These are phyloP conservation scores for Hapalemur alaotrensis DNA, from an alignment of 2,797 vertebrate species.

Conservation along the genomic window DNA sequence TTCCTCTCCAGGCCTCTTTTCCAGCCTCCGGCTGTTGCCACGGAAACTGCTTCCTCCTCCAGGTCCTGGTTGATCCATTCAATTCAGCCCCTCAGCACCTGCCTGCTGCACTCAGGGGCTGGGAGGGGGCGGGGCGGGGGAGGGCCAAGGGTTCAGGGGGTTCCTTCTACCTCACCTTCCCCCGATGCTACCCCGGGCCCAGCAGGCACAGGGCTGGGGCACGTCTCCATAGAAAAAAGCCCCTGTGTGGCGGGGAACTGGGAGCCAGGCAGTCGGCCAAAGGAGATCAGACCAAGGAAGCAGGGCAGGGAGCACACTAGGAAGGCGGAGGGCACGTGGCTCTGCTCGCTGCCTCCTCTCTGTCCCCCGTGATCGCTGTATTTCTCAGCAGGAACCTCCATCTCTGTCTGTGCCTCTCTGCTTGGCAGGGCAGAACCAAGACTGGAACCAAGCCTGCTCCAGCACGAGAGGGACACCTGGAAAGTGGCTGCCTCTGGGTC, in stretches of 20 bases:
- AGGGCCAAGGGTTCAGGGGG: not conserved
- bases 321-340: not conserved
- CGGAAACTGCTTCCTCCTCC: constrained; percentile 66
- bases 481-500: accelerated
- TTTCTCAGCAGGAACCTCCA: not conserved
- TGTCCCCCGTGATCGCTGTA: accelerated
- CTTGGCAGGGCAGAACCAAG: not conserved
- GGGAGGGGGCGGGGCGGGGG: not conserved
- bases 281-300: not conserved
- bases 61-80: constrained; percentile 32
- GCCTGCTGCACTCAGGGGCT: not conserved
- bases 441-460: not conserved
- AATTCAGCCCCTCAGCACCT: not conserved
- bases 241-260: not conserved
- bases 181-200: accelerated
- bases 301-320: accelerated
- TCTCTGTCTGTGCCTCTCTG: not conserved
- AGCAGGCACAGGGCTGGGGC: not conserved
- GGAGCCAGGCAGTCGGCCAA: not conserved
- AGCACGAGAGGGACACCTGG: accelerated
- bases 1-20: not conserved
- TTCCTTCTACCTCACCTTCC: not conserved
- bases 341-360: not conserved
- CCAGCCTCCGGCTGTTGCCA: constrained; percentile 60
- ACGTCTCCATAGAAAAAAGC: accelerated